phyloP scores from a whole-genome alignment of 2,888 invertebrate genomes.

The Meghimatium bilineatum region DNA sequence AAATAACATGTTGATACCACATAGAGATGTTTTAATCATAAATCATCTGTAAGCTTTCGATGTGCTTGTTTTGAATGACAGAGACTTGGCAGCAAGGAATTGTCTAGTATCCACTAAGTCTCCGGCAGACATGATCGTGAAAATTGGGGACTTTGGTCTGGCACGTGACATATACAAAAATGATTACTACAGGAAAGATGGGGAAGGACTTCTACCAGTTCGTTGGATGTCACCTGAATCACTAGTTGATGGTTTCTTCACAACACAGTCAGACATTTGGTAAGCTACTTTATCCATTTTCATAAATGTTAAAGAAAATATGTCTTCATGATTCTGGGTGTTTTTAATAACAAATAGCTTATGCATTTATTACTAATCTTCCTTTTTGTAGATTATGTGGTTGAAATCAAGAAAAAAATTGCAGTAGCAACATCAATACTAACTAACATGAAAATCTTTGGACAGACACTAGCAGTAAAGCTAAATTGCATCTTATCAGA shows the following conservation, averaged over 20 bases:
- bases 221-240: conserved; percentile 99
- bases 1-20: background rate
- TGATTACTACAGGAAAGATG: conserved; percentile 97
- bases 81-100: conserved; percentile 95
- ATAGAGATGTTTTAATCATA: background rate
- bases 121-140: conserved; percentile 84
- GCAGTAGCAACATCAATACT: too few relatives aligned
- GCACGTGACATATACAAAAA: conserved; percentile 97
- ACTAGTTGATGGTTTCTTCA: conserved; percentile 95
- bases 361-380: too few relatives aligned
- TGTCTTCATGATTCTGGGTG: too few relatives aligned
- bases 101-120: conserved; percentile 85
- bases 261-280: conserved; percentile 98
- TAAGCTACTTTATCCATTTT: conserved; percentile 53
- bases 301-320: too few relatives aligned
- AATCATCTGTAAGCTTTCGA: background rate
- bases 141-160: conserved; percentile 97
- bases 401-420: too few relatives aligned
- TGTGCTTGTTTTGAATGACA: conserved; percentile 54
- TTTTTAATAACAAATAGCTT: too few relatives aligned
- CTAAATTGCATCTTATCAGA: too few relatives aligned
- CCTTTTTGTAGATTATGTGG: too few relatives aligned
- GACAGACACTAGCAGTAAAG: too few relatives aligned
- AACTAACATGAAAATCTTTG: too few relatives aligned
- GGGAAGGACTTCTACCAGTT: conserved; percentile 91